phyloP scores from a whole-genome alignment of 1,140 invertebrate species.

The Trachymyrmex septentrionalis region DNA sequence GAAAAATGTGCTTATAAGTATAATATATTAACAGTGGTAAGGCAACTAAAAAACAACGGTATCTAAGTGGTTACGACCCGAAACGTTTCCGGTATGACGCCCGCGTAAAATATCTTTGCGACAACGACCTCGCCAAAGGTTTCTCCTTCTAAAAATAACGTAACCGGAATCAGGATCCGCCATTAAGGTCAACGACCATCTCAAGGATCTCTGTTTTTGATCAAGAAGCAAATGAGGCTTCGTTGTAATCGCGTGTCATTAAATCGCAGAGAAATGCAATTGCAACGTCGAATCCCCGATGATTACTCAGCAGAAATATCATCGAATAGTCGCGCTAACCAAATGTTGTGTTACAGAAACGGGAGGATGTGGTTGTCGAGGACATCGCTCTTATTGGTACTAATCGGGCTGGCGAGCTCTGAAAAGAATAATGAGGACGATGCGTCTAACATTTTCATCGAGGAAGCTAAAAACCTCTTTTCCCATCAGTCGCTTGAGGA shows the following conservation, averaged over 20 bases:
- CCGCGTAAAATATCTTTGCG: constrained; percentile 72
- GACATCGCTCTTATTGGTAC: constrained; percentile 68
- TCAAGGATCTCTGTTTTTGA: background rate
- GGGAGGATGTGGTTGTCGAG: constrained; percentile 80
- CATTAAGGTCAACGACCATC: constrained; percentile 79
- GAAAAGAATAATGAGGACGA: constrained; percentile 79
- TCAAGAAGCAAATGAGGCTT: background rate
- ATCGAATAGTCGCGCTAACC: background rate
- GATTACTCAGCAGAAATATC: background rate
- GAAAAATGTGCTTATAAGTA: background rate
- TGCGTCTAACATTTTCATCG: constrained; percentile 80
- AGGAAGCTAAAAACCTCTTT: constrained; percentile 82
- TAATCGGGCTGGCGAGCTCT: constrained; percentile 73
- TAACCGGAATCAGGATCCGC: constrained; percentile 71
- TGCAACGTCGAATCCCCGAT: background rate
- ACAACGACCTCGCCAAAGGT: constrained; percentile 39
- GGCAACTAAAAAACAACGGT: constrained; percentile 79
- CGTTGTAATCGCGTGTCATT: constrained; percentile 10
- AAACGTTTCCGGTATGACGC: constrained; percentile 83
- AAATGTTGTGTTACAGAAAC: constrained; percentile 52
- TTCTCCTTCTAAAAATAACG: constrained; percentile 75
- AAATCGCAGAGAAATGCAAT: background rate
- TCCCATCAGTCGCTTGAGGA: constrained; percentile 80
- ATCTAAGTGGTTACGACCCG: constrained; percentile 81
- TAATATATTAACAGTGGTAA: constrained; percentile 1